Evolutionary conservation across 2,113 vertebrate genomes (phyloP), one percentile per base, ranked within the genome.

Genomic region (Phaethon lepturus): DNA sequence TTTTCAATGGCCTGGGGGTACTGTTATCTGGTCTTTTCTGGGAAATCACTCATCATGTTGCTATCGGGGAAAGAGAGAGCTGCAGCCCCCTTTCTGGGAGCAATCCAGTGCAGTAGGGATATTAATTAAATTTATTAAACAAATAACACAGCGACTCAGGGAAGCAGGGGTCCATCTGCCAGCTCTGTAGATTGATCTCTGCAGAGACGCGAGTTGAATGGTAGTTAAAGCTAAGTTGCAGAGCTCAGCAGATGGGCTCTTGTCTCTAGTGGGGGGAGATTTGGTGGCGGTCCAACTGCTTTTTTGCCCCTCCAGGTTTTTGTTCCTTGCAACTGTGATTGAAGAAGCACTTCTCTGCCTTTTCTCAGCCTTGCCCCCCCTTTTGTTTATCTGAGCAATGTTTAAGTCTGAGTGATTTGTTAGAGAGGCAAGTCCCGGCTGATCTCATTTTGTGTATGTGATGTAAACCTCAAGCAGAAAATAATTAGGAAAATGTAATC

Each of bases 111-210:
- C 98, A 97, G 98, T 97, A 97, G 98, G 98, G 98, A 98, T 99
- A 99, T 98, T 99, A 99, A 99, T 99, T 99, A 99, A 98, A 99
- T 99, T 98, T 99, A 99, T 99, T 99, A 99, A 98, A 98, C 98
- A 99, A 99, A 99, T 98, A 98, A 98, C 98, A 98, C 97, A 98
- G 98, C 87, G 95, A 98, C 98, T 98, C 92, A 73, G 98, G 98
- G 98, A 98, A 97, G 97, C 98, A 97, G 98, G 98, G 98, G 98
- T 98, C 98, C 98, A 99, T 98, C 98, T 99, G 98, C 98, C 98
- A 98, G 98, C 95, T 96, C 97, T 83, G 97, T 95, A 98, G 98
- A 98, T 97, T 97, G 98, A 98, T 98, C 98, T 98, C 98, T 98
- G 98, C 96, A 93, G 98, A 98, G 98, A 98, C 97, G 93, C 96